Conservation (phyloP, 37 sponge, comb jelly and placozoan genomes). For the Cladorhizidae sp. region DNA sequence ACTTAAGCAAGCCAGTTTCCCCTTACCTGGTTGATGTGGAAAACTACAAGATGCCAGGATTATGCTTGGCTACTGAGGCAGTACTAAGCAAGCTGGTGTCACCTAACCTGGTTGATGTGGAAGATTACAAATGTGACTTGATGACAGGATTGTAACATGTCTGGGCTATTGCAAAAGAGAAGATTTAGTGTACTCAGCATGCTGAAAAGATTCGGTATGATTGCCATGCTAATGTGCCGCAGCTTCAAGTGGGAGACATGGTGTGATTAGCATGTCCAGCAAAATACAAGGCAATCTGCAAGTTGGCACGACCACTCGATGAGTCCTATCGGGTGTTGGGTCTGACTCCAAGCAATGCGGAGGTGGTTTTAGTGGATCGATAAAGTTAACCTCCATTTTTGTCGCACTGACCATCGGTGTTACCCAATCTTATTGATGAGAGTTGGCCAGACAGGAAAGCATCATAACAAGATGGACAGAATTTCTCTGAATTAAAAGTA, state of each 20-base stretch:
- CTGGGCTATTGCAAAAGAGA: constrained; percentile 33
- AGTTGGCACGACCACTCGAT: constrained; percentile 42
- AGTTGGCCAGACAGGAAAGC: too few relatives aligned
- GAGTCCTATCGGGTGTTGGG: constrained; percentile 33
- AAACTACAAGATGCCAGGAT: too few relatives aligned
- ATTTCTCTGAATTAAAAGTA: too few relatives aligned
- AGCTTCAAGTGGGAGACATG: constrained; percentile 20
- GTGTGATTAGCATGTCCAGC: constrained; percentile 47
- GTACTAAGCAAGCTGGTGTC: not conserved
- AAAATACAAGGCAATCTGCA: constrained; percentile 27
- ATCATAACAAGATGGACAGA: too few relatives aligned
- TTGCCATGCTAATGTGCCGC: not conserved
- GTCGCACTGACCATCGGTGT: too few relatives aligned
- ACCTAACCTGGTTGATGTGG: constrained; percentile 34
- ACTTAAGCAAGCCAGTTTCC: not conserved
- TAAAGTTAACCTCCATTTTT: too few relatives aligned
- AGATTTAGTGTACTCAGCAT: constrained; percentile 17
- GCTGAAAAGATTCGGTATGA: constrained; percentile 23
- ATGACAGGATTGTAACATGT: constrained; percentile 16
- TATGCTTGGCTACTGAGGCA: constrained; percentile 44
- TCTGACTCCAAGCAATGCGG: constrained; percentile 33
- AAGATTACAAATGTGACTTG: constrained; percentile 29
- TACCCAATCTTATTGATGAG: too few relatives aligned
- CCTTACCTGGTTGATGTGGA: constrained; percentile 38
- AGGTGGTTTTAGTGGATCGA: constrained; percentile 26